Base-by-base conservation (phyloP, 1,140 invertebrate genomes). In the Cydia fagiglandana region DNA sequence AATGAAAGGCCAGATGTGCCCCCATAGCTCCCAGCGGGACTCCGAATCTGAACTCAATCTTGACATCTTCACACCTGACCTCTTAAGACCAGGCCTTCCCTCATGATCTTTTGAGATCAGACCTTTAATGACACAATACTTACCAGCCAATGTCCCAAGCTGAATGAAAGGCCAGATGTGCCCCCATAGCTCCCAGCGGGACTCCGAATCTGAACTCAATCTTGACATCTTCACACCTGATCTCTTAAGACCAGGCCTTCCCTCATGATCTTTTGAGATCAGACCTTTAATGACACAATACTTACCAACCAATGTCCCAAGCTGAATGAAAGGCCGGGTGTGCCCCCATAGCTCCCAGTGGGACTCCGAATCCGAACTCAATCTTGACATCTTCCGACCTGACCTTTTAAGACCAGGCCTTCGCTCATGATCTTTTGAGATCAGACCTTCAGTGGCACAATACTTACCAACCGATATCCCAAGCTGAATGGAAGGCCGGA, bases 261-360 rank as follows among this genome's bases (percentile, higher is more conserved):
- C 2, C 30, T 4, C 30, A 30, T 4, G 30, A 30, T 30, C 30
- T 30, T 38, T 38, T 2, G 34, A 38, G 34, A 38, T 38, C 6
- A 38, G 34, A 6, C 6, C 34, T 38, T 30, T 3, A 30, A 4
- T 38, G 34, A 38, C 34, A 38, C 34, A 30, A 41, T 41, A 75
- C 86, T 90, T 77, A 91, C 90, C 87, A 91, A 7, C 84, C 91
- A n/a, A 92, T 80, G 82, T 92, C 88, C 91, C 91, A 92, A 6
- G 89, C 86, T 2, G 90, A 93, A 73, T 91, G 90, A 64, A 93
- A 93, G 1, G 87, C 85, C 2, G 91, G 90, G 79, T 91, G 91
- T 2, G 90, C 88, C 0, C 83, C 86, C 91, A 93, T 91, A 2
- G 89, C 80, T 4, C 91, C 91, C 3, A 92, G 91, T 84, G 90